Evolutionary conservation across 2,888 invertebrate genomes (phyloP).

Genomic region (Gymnosoma rotundatum): DNA sequence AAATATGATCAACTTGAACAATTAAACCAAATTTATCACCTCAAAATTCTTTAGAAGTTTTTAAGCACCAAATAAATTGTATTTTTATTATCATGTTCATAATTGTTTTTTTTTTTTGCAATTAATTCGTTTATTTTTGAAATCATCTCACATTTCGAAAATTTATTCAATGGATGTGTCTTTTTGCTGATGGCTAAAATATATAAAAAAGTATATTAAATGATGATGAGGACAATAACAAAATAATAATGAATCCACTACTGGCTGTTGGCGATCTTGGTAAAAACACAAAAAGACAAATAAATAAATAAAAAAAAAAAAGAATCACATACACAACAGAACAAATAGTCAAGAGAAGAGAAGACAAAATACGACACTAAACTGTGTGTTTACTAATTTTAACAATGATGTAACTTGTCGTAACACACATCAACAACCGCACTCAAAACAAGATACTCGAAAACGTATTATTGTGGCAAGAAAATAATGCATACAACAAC

Average conservation of each 20-base stretch:
- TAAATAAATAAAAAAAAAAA: conserved; percentile 26
- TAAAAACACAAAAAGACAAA: conserved; percentile 27
- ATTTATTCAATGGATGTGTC: conserved; percentile 54
- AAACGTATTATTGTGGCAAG: conserved; percentile 53
- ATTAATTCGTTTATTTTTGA: conserved; percentile 38
- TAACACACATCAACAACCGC: conserved; percentile 56
- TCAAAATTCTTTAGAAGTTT: not conserved
- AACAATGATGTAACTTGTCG: conserved; percentile 81
- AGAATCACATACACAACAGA: conserved; percentile 1
- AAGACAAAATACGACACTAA: conserved; percentile 65
- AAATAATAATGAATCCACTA: conserved; percentile 40
- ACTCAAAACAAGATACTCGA: conserved; percentile 34
- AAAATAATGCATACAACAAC: conserved; percentile 40
- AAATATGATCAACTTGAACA: too few relatives aligned
- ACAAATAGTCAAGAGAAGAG: conserved; percentile 20
- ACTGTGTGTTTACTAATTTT: conserved; percentile 77
- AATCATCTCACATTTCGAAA: conserved; percentile 41
- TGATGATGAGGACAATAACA: conserved; percentile 45
- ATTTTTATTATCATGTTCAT: not conserved
- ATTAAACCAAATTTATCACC: not conserved
- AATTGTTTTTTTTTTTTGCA: not conserved
- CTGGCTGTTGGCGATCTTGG: conserved; percentile 61
- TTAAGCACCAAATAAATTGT: not conserved
- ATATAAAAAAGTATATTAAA: not conserved
- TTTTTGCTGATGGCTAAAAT: conserved; percentile 13